These are phyloP conservation scores for Paguma larvata DNA, from an alignment of 2,797 vertebrate genomes.

Conservation along the genomic window DNA sequence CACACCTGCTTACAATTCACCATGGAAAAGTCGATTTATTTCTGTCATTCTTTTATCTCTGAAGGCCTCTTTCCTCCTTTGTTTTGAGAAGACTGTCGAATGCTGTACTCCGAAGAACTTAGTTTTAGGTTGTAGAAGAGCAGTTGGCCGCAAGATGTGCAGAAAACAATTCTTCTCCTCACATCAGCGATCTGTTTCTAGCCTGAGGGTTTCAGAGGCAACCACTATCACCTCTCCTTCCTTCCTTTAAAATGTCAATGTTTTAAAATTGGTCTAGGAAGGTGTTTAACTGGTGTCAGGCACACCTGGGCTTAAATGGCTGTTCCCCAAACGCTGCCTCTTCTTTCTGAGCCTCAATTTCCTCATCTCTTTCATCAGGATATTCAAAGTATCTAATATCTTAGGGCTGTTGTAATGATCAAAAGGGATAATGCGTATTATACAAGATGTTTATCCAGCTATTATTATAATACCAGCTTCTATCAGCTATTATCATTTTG, in stretches of 20 bases:
- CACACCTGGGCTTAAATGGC: background rate
- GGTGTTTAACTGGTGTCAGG: background rate
- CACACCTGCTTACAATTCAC: background rate
- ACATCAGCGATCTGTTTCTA: background rate
- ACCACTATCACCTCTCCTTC: accelerated
- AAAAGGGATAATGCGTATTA: background rate
- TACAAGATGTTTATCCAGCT: background rate
- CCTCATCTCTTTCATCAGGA: background rate
- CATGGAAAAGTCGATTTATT: background rate
- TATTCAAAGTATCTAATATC: background rate
- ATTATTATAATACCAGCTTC: background rate
- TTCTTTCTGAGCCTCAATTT: background rate
- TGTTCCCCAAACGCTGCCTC: background rate
- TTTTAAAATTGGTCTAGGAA: background rate
- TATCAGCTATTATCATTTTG: background rate
- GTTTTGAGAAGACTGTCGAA: background rate
- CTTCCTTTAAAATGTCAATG: background rate
- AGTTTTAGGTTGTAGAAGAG: background rate
- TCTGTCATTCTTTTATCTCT: background rate
- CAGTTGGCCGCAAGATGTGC: background rate
- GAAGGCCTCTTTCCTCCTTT: background rate
- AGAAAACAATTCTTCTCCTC: background rate
- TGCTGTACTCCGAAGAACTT: background rate
- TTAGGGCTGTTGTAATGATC: background rate
- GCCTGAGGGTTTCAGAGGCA: background rate